A percentile compares a stretch with the other conserved stretches of the same genome.
These are phyloP conservation scores for Pycnonotus jocosus DNA, from an alignment of 2,113 vertebrate genomes.

Conservation along the genomic window DNA sequence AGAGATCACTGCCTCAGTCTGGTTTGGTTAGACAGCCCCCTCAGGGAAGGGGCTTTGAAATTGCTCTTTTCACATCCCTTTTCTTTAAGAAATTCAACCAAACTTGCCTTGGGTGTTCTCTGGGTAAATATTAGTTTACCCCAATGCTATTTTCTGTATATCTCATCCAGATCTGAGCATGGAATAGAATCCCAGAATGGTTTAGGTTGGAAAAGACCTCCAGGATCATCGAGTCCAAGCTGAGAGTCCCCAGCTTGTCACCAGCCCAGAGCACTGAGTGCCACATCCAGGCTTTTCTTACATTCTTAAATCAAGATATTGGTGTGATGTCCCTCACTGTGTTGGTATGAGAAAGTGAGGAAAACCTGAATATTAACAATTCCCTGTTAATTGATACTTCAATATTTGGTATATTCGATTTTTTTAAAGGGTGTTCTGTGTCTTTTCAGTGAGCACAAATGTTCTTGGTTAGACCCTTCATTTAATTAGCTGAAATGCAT, in stretches of 20 bases:
- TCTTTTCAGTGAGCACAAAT: neutral
- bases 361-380: neutral
- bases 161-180: neutral
- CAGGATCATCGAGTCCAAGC: neutral
- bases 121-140: neutral
- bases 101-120: neutral
- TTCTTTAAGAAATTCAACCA: neutral
- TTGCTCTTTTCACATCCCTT: neutral
- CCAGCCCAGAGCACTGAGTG: neutral
- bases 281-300: neutral
- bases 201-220: neutral
- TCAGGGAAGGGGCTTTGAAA: neutral
- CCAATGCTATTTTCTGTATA: fast-evolving
- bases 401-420: neutral
- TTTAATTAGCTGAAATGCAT: neutral
- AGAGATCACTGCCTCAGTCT: neutral
- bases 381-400: neutral
- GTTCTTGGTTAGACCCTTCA: neutral
- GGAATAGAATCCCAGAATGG: neutral
- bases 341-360: neutral
- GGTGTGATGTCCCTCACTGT: neutral
- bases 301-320: neutral
- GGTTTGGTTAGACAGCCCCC: neutral
- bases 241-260: neutral
- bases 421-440: neutral